Evolutionary conservation across 2,888 invertebrate genomes (phyloP), one percentile per base, ranked within the genome.

Genomic region (Willowsia nigromaculata): DNA sequence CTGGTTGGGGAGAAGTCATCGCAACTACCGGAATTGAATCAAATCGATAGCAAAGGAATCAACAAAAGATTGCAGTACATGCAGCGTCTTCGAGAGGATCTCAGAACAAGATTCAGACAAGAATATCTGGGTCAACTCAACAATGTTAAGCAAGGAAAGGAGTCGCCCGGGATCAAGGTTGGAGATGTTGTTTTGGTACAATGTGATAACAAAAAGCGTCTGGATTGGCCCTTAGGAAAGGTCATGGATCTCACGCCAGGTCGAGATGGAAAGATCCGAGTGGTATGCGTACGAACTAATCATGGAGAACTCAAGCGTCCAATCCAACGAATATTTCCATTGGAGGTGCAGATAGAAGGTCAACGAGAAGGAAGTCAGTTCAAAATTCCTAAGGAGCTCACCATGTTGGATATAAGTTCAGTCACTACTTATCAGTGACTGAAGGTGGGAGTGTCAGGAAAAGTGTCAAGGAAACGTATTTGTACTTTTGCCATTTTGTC

Each of bases 121-220:
- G 82, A 83, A 30, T 83, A 59, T 18, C 25, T 76, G 11, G 56
- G 59, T 27, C 85, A 62, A 15, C n/a, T 56, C 4, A 74, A 56
- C 33, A 22, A 56, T n/a, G 9, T 18, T 2, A 71, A 47, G 9
- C 25, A 47, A 5, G 18, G 11, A 3, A 78, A 78, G 78, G 33
- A 30, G 5, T 15, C 33, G 4, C 47, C 27, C 5, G 33, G 11
- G 15, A 13, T 68, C 7, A 30, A 37, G 11, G 5, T 13, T n/a
- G 82, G 82, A 9, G 62, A 59, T 15, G 25, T 59, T 7, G 82
- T 82, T 4, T 15, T 40, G 22, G 22, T 82, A 25, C 13, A 37
- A 25, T 6, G 11, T 5, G 82, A 82, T 7, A 25, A 59, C 37
- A 2, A 5, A 1, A 82, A 82, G 18, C 5, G 40, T 15, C 18